These are phyloP conservation scores for Microctenopoma lineatum DNA, from an alignment of 2,797 vertebrate genomes.

Conservation along the genomic window DNA sequence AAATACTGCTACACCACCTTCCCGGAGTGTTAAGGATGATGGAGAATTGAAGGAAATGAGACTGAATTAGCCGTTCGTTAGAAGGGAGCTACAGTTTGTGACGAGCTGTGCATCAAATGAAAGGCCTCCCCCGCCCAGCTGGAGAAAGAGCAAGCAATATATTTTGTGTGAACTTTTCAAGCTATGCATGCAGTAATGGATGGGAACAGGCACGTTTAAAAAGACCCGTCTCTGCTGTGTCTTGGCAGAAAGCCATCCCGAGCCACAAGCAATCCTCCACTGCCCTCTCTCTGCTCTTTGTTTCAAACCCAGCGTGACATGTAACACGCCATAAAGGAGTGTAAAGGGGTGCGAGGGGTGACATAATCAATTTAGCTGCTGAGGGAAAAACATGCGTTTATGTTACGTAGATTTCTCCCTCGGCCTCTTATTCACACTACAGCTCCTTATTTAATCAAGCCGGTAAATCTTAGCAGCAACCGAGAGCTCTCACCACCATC, in stretches of 20 bases:
- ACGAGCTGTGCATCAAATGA: constrained; percentile 47
- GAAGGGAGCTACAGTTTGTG: constrained; percentile 28
- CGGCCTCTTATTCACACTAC: constrained; percentile 77
- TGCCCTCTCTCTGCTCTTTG: constrained; percentile 71
- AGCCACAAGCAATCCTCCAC: constrained; percentile 69
- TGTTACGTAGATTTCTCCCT: constrained; percentile 71
- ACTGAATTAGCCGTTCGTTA: constrained; percentile 34
- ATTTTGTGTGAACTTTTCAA: constrained; percentile 71
- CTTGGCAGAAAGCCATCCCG: constrained; percentile 63
- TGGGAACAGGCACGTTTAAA: constrained; percentile 57
- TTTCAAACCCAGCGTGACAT: constrained; percentile 75
- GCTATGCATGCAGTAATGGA: constrained; percentile 62
- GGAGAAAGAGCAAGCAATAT: constrained; percentile 40
- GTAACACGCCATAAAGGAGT: constrained; percentile 68
- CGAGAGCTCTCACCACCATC: constrained; percentile 65
- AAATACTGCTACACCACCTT: constrained; percentile 24
- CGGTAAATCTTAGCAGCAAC: constrained; percentile 76
- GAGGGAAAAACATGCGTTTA: constrained; percentile 68
- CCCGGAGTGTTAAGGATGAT: constrained; percentile 20
- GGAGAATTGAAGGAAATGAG: constrained; percentile 40
- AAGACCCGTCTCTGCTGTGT: constrained; percentile 55
- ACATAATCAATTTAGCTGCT: constrained; percentile 70
- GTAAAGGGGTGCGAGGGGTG: constrained; percentile 22
- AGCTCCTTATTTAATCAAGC: constrained; percentile 82
- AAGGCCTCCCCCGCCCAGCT: constrained; percentile 34